Conservation (phyloP, 2,888 invertebrate genomes). For the Clistopyga incitator region DNA sequence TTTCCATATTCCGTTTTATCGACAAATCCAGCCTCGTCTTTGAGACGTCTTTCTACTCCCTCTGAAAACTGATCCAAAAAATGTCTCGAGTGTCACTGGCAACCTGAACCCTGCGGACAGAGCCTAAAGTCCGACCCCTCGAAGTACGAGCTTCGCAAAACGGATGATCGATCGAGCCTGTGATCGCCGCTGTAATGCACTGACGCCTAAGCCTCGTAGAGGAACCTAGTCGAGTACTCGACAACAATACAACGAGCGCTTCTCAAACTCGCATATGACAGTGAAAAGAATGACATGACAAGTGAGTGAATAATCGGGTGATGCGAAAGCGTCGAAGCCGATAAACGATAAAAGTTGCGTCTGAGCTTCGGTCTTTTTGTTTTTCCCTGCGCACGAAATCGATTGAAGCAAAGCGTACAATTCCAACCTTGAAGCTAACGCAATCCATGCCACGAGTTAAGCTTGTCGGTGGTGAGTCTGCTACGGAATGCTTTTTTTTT, state of each 20-base stretch:
- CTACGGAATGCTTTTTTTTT: slow-evolving; percentile 13
- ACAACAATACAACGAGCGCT: neutral
- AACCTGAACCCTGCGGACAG: too few species aligned
- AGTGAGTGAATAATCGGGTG: neutral
- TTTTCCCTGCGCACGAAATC: slow-evolving; percentile 23
- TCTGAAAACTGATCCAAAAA: too few species aligned
- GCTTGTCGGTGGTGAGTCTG: slow-evolving; percentile 46
- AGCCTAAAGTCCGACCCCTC: too few species aligned
- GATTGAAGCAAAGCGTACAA: slow-evolving; percentile 66
- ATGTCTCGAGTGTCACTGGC: too few species aligned
- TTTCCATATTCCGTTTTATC: too few species aligned
- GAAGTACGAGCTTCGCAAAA: neutral
- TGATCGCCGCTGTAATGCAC: neutral
- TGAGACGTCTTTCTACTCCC: too few species aligned
- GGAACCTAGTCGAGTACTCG: neutral
- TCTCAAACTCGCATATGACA: neutral
- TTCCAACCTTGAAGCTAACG: slow-evolving; percentile 71
- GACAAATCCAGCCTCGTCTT: too few species aligned
- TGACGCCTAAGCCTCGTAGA: neutral
- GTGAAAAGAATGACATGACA: neutral
- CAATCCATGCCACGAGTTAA: slow-evolving; percentile 70
- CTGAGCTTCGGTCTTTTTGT: neutral
- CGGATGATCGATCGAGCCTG: neutral
- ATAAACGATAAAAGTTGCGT: slow-evolving; percentile 18
- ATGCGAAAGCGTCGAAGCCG: neutral